Conservation (phyloP, 2,888 invertebrate species). For the Glomeris marginata region DNA sequence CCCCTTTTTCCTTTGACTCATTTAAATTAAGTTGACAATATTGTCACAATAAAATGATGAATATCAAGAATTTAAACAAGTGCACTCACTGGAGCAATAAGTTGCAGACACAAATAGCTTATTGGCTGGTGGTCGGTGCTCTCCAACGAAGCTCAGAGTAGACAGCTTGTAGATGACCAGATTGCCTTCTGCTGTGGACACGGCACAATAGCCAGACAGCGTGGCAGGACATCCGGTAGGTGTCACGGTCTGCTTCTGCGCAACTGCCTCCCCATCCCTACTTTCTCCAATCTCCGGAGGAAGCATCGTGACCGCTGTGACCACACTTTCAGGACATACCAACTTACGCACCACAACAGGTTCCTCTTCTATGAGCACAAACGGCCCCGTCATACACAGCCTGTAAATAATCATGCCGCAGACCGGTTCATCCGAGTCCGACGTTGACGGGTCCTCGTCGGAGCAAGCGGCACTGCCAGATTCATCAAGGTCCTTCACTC, state of each 20-base stretch:
- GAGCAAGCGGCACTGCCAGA: no score
- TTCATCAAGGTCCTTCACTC: background rate
- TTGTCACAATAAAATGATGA: background rate
- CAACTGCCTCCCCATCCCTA: background rate
- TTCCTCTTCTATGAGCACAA: constrained; percentile 40
- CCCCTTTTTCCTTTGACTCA: no score
- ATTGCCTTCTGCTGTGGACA: constrained; percentile 58
- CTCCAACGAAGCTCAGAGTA: constrained; percentile 51
- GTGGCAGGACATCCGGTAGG: constrained; percentile 27
- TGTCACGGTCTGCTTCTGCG: constrained; percentile 24
- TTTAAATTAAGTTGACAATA: background rate
- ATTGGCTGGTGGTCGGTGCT: constrained; percentile 26
- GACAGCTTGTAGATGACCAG: constrained; percentile 54
- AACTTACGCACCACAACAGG: constrained; percentile 36
- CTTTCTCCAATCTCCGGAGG: constrained; percentile 25
- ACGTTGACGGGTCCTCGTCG: background rate
- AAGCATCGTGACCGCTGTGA: constrained; percentile 22
- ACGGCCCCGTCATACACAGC: constrained; percentile 37
- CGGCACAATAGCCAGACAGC: constrained; percentile 39
- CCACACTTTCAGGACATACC: constrained; percentile 18
- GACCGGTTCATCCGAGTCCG: constrained; percentile 8
- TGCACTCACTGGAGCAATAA: constrained; percentile 59
- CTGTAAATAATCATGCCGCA: constrained; percentile 41
- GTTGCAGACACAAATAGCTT: constrained; percentile 55
- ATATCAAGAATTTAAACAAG: background rate